Base-by-base conservation (phyloP, 2,797 vertebrate species). In the Sylvilagus floridanus region DNA sequence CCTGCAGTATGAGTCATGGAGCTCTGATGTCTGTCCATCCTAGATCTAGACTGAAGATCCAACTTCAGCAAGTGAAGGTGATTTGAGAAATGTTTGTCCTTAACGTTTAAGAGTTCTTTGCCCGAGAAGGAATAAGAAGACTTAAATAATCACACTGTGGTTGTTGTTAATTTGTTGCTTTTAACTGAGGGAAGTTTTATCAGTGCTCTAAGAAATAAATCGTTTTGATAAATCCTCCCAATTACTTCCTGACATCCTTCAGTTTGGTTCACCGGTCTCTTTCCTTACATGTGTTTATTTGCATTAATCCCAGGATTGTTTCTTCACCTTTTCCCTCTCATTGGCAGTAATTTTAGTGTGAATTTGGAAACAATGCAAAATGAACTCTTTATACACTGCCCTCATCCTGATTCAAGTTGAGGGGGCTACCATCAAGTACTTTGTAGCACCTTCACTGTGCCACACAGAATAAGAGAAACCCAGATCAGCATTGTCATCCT, bases 241-340 rank as follows among this genome's bases (percentile, higher is more conserved):
- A 95, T 90, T 93, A 37, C 96, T 90, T 96, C 78, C 95, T 94
- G 93, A 79, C 35, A 78, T 84, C 42, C 42, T 95, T 96, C 75
- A 75, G 16, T 96, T 94, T 86, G 94, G 87, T 75, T 94, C 79
- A 93, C 72, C 24, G 19, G 32, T 88, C 68, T 81, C 32, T 96
- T 97, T 63, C 83, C 57, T 68, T 95, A 95, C 75, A 96, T 71
- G 88, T 96, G 71, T 84, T 96, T 89, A 76, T 90, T 66, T 76
- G 82, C 90, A 7, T 63, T 84, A 60, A 63, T 93, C 78, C 87
- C 76, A 88, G 47, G 78, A 93, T 83, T 68, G 28, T 88, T 92
- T 85, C 88, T 65, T 96, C 42, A 78, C 77, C 93, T 88, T 95
- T 95, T 62, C 72, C 35, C 68, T 93, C 87, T 62, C 57, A 50